Percentiles rank a stretch among this genome's conserved stretches.
Conservation (phyloP, 2,797 vertebrate genomes). For the Mustela erminea region DNA sequence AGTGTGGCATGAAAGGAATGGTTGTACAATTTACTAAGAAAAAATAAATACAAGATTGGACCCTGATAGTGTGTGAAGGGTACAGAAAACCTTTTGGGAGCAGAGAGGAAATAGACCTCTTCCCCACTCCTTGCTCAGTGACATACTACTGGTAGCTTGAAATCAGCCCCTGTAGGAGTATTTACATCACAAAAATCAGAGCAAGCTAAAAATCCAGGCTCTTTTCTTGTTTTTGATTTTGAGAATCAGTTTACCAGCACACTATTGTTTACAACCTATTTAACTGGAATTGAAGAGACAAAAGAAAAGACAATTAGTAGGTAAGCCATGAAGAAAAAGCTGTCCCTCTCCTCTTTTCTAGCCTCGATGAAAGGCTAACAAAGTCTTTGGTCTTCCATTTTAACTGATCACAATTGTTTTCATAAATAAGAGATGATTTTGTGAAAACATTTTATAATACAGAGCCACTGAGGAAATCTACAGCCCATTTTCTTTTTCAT, state of each 20-base stretch:
- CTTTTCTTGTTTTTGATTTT: background rate
- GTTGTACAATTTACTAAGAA: background rate
- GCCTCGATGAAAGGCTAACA: background rate
- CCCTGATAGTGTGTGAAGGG: background rate
- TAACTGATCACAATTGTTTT: background rate
- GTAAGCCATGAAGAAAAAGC: background rate
- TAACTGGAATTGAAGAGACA: background rate
- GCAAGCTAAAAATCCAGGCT: background rate
- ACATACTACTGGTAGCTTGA: background rate
- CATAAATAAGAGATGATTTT: background rate
- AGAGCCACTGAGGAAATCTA: background rate
- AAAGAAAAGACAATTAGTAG: background rate
- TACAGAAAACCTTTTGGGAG: background rate
- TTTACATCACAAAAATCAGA: background rate
- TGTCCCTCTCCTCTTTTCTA: background rate
- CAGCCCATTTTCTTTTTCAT: constrained; percentile 25
- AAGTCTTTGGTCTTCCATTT: background rate
- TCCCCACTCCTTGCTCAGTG: background rate
- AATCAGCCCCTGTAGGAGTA: background rate
- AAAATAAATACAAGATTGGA: background rate
- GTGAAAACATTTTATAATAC: background rate
- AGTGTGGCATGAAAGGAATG: background rate
- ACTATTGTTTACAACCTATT: background rate
- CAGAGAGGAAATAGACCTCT: background rate
- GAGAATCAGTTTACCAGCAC: background rate